Evolutionary conservation across 23 tunicate genomes (phyloP).

Genomic region (Phallusia fumigata): DNA sequence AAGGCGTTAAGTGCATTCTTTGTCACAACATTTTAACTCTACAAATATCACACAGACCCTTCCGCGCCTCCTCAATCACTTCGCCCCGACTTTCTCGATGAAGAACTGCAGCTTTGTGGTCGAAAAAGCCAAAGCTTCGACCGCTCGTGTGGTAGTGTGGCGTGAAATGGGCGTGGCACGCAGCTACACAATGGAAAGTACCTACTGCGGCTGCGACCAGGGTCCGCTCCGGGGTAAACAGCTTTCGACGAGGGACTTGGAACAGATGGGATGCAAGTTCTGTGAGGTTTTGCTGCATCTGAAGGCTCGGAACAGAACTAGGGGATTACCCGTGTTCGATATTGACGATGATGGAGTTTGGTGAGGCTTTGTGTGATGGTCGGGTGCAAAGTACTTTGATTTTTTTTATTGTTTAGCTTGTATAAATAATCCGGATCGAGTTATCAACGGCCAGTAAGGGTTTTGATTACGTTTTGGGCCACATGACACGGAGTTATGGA

Average conservation of each 20-base stretch:
- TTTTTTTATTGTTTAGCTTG: too few species aligned
- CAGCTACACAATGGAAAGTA: slow-evolving; percentile 95
- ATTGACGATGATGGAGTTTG: slow-evolving; percentile 34
- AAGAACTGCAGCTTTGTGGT: slow-evolving; percentile 84
- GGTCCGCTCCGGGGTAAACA: slow-evolving; percentile 64
- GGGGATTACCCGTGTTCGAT: slow-evolving; percentile 52
- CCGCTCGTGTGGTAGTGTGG: slow-evolving; percentile 97
- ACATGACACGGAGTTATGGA: neutral
- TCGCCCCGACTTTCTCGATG: slow-evolving; percentile 77
- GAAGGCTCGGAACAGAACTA: slow-evolving; percentile 32
- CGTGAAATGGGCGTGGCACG: slow-evolving; percentile 76
- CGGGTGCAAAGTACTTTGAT: too few species aligned
- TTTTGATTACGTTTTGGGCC: neutral
- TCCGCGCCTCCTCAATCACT: slow-evolving; percentile 59
- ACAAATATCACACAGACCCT: slow-evolving; percentile 42
- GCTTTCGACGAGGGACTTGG: slow-evolving; percentile 52
- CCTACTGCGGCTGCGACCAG: slow-evolving; percentile 98
- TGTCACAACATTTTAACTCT: neutral
- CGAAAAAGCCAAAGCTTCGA: slow-evolving; percentile 71
- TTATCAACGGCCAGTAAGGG: too few species aligned
- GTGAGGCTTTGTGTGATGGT: slow-evolving; percentile 6
- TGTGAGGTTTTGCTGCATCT: slow-evolving; percentile 70
- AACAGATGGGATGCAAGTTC: slow-evolving; percentile 75
- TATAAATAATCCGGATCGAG: too few species aligned
- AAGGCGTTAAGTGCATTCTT: too few species aligned